Conservation (phyloP, 2,888 invertebrate species). For the Tortrix viridana region DNA sequence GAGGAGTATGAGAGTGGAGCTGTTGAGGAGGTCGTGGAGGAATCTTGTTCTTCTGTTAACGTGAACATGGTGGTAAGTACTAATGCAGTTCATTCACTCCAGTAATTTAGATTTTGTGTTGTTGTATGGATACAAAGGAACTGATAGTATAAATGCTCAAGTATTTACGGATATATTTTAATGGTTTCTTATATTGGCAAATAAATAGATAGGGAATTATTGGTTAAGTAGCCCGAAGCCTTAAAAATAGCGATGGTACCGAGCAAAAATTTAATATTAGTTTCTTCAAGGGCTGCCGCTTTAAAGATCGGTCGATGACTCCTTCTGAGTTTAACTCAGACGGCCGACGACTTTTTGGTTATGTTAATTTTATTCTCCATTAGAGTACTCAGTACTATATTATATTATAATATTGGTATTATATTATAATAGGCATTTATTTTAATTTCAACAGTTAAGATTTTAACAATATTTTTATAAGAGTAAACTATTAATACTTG, state of each 20-base stretch:
- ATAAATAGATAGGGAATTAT: too few relatives aligned
- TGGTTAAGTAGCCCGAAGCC: too few relatives aligned
- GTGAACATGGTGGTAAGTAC: conserved; percentile 74
- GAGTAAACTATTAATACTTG: too few relatives aligned
- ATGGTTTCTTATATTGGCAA: too few relatives aligned
- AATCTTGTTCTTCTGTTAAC: conserved; percentile 70
- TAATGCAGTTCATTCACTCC: not conserved
- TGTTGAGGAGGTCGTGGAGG: conserved; percentile 75
- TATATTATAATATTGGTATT: too few relatives aligned
- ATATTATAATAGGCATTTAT: too few relatives aligned
- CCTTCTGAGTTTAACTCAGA: not conserved
- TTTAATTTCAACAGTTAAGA: too few relatives aligned
- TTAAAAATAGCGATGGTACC: not conserved
- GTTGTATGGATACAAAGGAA: not conserved
- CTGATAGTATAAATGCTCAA: too few relatives aligned
- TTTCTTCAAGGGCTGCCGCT: conserved; percentile 3
- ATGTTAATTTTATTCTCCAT: too few relatives aligned
- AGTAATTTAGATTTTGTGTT: not conserved
- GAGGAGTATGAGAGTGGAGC: conserved; percentile 77
- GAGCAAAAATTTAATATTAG: not conserved
- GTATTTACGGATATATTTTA: too few relatives aligned
- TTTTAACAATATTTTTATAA: too few relatives aligned
- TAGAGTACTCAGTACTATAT: too few relatives aligned
- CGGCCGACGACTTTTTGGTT: not conserved
- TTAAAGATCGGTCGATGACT: conserved; percentile 22